Percentiles rank a stretch among this genome's conserved stretches.
These are phyloP conservation scores for Pyrocoelia pectoralis DNA, from an alignment of 2,888 invertebrate genomes.

Conservation along the genomic window DNA sequence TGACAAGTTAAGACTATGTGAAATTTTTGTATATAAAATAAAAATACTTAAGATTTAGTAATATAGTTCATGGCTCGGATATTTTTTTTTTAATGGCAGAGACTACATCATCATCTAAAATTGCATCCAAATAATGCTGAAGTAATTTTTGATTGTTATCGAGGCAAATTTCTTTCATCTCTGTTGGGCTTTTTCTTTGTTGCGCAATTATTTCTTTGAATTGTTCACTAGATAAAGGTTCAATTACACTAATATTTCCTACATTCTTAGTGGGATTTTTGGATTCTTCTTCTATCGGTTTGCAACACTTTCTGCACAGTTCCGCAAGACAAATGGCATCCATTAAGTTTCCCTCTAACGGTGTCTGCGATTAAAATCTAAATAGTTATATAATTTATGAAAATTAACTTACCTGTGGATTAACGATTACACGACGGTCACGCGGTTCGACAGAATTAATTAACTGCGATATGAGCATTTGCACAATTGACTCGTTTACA, in stretches of 20 bases:
- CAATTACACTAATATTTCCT: not conserved
- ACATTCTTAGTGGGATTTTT: not conserved
- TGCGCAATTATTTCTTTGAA: constrained; percentile 44
- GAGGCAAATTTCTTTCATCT: constrained; percentile 53
- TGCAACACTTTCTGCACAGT: not conserved
- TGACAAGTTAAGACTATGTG: not conserved
- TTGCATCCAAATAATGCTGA: constrained; percentile 67
- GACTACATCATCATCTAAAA: constrained; percentile 71
- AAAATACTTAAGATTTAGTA: not conserved
- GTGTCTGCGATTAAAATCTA: constrained; percentile 1
- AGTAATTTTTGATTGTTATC: constrained; percentile 49
- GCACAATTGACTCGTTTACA: constrained; percentile 71
- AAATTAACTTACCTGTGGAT: constrained; percentile 19
- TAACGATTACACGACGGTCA: constrained; percentile 64
- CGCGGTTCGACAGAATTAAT: constrained; percentile 64
- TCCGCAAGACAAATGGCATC: not conserved
- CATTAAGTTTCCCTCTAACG: not conserved
- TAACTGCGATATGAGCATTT: constrained; percentile 70
- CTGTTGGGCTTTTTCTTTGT: constrained; percentile 53
- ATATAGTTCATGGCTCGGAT: constrained; percentile 33
- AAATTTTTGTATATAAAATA: not conserved
- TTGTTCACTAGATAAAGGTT: constrained; percentile 30
- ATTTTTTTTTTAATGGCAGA: constrained; percentile 57
- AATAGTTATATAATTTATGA: no score
- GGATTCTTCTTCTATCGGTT: not conserved